Evolutionary conservation across 92 coral and sea anemone genomes (phyloP).

Genomic region (Zoanthus gigantus): DNA sequence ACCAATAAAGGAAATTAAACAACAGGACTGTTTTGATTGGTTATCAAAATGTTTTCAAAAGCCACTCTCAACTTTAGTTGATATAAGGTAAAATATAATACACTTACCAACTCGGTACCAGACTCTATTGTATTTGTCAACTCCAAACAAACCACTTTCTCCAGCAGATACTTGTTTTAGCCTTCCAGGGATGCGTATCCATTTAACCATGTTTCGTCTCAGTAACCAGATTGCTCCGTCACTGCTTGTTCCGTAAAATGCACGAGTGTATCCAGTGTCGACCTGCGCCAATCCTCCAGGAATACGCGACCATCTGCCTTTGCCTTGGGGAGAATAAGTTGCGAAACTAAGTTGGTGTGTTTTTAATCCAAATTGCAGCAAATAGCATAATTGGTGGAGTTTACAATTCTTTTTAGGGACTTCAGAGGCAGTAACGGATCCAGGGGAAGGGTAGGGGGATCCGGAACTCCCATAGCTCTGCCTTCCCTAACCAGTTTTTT

Average conservation of each 20-base stretch:
- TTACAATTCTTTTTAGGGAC: no score
- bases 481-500: no score
- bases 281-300: conserved; percentile 42
- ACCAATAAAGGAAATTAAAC: no score
- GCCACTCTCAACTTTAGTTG: neutral
- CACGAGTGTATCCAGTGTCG: conserved; percentile 31
- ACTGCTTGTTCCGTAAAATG: conserved; percentile 38
- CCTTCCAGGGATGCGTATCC: conserved; percentile 47
- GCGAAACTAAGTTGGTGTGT: neutral
- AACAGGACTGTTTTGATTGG: no score
- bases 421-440: no score
- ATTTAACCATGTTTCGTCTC: conserved; percentile 20
- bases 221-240: conserved; percentile 32
- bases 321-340: neutral
- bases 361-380: no score
- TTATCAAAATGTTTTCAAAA: neutral
- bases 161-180: conserved; percentile 49
- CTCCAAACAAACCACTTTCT: conserved; percentile 56
- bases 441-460: no score
- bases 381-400: no score
- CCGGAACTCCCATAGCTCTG: no score
- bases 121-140: neutral
- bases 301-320: conserved; percentile 38
- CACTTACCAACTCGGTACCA: conserved; percentile 37
- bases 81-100: no score